Evolutionary conservation across 2,113 vertebrate species (phyloP), one percentile per base, ranked within the genome.

Genomic region (Lophochroa leadbeateri): DNA sequence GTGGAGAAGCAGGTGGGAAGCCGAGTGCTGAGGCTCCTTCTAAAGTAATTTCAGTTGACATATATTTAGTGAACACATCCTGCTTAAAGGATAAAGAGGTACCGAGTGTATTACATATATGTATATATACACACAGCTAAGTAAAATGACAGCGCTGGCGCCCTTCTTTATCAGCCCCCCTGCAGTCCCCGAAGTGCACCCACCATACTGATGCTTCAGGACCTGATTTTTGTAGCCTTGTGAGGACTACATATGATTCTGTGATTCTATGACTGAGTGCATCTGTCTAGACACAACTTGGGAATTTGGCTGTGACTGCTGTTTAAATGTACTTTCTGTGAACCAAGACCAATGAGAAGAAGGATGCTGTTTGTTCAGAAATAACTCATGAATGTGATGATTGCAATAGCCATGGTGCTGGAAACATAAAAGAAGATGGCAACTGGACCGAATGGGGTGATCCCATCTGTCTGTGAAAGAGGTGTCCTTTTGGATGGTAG

Each of bases 41-140:
- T 96, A 90, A 96, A 94, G 93, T 65, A 47, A 94, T 96, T 96
- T 94, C 80, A 63, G 37, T 20, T 94, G 92, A 95, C 88, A 67
- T 74, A 88, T 82, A 91, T 95, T 95, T 94, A 92, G 93, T 63
- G 83, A 96, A 77, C 44, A 67, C 70, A 57, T 94, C 63, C 85
- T 89, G 77, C 90, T 87, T 35, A 35, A 58, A 58, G 33, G 86
- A 90, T 89, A 91, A 97, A 94, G 82, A 94, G 52, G 80, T 91
- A 65, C 44, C 35, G 11, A 17, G 41, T 79, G 49, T 79, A 52
- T 69, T 91, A 68, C 68, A 19, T n/a, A 43, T 23, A 33, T 47
- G 28, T 82, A 29, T 27, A 52, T 76, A 91, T 4, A 92, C 47
- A 86, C 19, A 75, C 44, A 88, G 88, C 69, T 72, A 71, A 86